These are phyloP conservation scores for Nilaparvata lugens DNA, from an alignment of 1,140 invertebrate species.

Conservation along the genomic window DNA sequence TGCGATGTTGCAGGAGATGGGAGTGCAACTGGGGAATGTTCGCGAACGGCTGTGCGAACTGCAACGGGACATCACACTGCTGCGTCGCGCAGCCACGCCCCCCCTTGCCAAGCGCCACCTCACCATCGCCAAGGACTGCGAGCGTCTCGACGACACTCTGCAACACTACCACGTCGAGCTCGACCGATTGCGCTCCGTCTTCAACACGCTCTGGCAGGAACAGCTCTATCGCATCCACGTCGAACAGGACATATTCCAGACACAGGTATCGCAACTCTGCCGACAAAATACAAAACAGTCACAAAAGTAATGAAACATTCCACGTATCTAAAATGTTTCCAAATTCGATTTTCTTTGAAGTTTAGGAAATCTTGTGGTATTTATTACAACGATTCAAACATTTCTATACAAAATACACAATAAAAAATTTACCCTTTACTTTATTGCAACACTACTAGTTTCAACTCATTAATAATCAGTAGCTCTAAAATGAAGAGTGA, in stretches of 20 bases:
- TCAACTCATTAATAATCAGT: no score
- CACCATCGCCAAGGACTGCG: constrained; percentile 48
- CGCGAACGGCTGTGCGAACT: constrained; percentile 53
- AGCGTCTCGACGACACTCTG: constrained; percentile 50
- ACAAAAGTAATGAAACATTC: no score
- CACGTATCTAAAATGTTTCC: no score
- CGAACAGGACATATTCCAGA: constrained; percentile 58
- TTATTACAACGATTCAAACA: no score
- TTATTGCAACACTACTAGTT: no score
- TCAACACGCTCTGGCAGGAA: constrained; percentile 58
- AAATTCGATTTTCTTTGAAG: no score
- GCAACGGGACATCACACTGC: constrained; percentile 47
- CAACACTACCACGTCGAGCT: constrained; percentile 53
- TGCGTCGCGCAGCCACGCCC: constrained; percentile 46
- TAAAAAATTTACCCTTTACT: no score
- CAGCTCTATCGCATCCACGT: constrained; percentile 55
- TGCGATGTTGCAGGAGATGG: constrained; percentile 44
- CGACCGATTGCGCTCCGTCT: constrained; percentile 48
- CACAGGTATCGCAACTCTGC: constrained; percentile 38
- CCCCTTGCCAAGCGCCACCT: constrained; percentile 47
- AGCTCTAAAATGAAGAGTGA: no score
- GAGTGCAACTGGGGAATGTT: constrained; percentile 49
- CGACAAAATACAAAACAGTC: neutral
- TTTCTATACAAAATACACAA: no score
- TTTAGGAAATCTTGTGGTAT: no score